Evolutionary conservation across 2,888 invertebrate species (phyloP).

Genomic region (Hirtodrosophila histrioides): DNA sequence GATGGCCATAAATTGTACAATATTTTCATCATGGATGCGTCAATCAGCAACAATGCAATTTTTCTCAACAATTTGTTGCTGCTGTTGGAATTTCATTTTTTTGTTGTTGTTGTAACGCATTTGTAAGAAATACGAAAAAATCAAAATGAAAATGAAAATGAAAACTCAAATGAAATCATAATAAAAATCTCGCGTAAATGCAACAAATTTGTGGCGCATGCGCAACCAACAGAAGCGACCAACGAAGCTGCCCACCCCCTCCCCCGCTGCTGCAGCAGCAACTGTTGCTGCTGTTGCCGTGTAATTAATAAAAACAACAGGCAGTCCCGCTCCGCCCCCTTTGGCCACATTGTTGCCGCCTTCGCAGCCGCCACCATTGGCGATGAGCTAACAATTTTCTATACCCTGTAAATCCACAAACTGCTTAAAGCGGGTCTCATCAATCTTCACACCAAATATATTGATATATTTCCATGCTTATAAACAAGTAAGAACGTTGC

Average conservation of each 20-base stretch:
- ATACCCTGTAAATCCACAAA: no score
- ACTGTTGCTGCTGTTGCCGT: conserved; percentile 53
- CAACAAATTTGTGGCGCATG: conserved; percentile 81
- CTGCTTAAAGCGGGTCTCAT: no score
- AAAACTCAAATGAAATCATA: conserved; percentile 71
- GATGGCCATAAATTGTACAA: no score
- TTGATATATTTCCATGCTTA: no score
- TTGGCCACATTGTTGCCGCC: conserved; percentile 39
- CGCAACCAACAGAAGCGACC: conserved; percentile 69
- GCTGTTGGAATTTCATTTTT: conserved; percentile 27
- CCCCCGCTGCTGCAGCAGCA: background rate
- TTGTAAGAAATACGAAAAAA: conserved; percentile 17
- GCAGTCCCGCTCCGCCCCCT: conserved; percentile 38
- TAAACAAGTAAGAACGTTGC: no score
- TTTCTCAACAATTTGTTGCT: conserved; percentile 15
- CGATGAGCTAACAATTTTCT: conserved; percentile 68
- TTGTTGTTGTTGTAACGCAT: conserved; percentile 43
- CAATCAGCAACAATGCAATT: no score
- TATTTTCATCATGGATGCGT: no score
- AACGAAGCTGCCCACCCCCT: conserved; percentile 29
- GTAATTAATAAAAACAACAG: conserved; percentile 78
- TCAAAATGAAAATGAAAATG: conserved; percentile 42
- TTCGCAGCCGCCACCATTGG: conserved; percentile 31
- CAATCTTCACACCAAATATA: no score
- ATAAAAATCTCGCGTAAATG: conserved; percentile 79